Evolutionary conservation across 2,113 vertebrate genomes (phyloP).

Genomic region (Cranoglanis bouderius): DNA sequence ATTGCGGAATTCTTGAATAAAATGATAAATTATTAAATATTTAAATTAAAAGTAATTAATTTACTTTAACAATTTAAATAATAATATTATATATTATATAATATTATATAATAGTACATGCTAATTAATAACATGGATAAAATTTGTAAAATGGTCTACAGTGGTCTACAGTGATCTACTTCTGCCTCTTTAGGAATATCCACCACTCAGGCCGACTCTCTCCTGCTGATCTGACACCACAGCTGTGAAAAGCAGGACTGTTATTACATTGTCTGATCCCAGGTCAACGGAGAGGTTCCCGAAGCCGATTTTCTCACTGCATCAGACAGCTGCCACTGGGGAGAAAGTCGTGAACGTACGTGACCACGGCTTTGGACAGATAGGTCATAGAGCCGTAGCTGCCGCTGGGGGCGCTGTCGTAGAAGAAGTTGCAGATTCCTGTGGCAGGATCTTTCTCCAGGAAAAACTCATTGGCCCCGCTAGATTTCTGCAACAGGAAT

Average conservation of each 20-base stretch:
- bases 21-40: constrained; percentile 38
- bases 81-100: constrained; percentile 12
- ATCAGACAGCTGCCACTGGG: constrained; percentile 88
- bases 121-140: not conserved
- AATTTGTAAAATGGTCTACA: not conserved
- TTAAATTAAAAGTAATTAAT: constrained; percentile 17
- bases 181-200: not conserved
- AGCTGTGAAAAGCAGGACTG: not conserved
- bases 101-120: not conserved
- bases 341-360: constrained; percentile 89
- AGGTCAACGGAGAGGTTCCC: constrained; percentile 11
- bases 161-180: constrained; percentile 8
- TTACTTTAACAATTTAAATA: not conserved
- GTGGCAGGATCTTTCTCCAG: constrained; percentile 88
- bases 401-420: constrained; percentile 95
- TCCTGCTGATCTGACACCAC: not conserved
- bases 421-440: constrained; percentile 93
- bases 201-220: not conserved
- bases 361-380: constrained; percentile 87
- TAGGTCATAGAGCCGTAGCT: constrained; percentile 97
- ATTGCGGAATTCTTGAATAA: constrained; percentile 12
- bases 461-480: constrained; percentile 81
- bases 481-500: constrained; percentile 77
- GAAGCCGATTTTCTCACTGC: constrained; percentile 75
- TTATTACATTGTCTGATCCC: not conserved